Conservation (phyloP, 2,888 invertebrate species). For the Zygothrica quintamaculata region DNA sequence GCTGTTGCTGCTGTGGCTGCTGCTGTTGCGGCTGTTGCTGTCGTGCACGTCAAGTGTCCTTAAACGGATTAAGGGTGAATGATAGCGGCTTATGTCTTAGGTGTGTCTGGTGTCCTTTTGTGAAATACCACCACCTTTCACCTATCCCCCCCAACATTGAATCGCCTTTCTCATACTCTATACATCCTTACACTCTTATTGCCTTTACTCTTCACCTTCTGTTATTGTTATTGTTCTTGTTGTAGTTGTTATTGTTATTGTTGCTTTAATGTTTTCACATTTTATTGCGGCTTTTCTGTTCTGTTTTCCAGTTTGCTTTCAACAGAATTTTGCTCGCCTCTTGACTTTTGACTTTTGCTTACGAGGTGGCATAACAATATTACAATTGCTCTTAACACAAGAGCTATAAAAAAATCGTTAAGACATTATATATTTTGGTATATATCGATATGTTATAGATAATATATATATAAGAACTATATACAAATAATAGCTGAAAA, state of each 20-base stretch:
- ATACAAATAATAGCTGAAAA: no score
- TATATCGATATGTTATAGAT: no score
- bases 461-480: no score
- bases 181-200: no score
- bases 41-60: slow-evolving; percentile 76
- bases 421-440: no score
- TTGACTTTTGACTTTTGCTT: slow-evolving; percentile 58
- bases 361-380: slow-evolving; percentile 36
- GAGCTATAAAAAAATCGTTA: no score
- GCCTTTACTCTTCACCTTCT: background rate
- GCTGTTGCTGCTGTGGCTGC: slow-evolving; percentile 34
- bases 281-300: slow-evolving; percentile 63
- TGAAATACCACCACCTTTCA: slow-evolving; percentile 48
- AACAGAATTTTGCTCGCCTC: slow-evolving; percentile 43
- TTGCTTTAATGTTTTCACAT: slow-evolving; percentile 63
- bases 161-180: no score
- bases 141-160: background rate
- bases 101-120: slow-evolving; percentile 75
- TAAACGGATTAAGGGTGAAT: slow-evolving; percentile 80
- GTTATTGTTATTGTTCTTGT: slow-evolving; percentile 1
- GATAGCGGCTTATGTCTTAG: slow-evolving; percentile 80
- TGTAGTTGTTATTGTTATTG: slow-evolving; percentile 32
- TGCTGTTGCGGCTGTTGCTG: slow-evolving; percentile 17
- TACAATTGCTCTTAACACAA: slow-evolving; percentile 31
- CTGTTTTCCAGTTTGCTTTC: slow-evolving; percentile 25